Percentiles rank a stretch among this genome's conserved stretches.
Conservation (phyloP, 2,888 invertebrate species). For the Phengaris arion region DNA sequence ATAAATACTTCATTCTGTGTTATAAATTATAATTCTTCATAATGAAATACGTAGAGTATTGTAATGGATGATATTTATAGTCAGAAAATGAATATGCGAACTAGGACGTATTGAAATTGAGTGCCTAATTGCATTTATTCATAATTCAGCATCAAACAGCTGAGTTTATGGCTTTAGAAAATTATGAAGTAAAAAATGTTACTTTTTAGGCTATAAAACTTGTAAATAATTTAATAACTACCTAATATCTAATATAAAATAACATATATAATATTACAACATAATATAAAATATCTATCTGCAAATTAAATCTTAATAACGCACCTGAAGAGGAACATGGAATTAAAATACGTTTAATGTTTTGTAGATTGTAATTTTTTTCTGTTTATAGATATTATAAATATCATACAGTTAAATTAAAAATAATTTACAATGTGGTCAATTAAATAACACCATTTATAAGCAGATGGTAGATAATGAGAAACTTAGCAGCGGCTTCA, state of each 20-base stretch:
- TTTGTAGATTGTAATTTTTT: no score
- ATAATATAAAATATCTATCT: no score
- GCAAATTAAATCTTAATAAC: no score
- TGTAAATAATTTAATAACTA: not conserved
- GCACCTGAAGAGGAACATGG: no score
- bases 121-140: not conserved
- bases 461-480: conserved; percentile 43
- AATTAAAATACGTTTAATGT: no score
- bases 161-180: not conserved
- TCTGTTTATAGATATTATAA: no score
- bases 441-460: conserved; percentile 21
- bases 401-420: not conserved
- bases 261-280: no score
- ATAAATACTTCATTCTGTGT: conserved; percentile 42
- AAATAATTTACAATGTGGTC: not conserved
- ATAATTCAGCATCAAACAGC: conserved; percentile 18
- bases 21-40: conserved; percentile 39
- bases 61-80: conserved; percentile 19
- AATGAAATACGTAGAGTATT: conserved; percentile 21
- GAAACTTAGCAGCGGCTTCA: conserved; percentile 52
- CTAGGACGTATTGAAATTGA: not conserved
- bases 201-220: not conserved
- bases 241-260: no score
- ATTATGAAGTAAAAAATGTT: conserved; percentile 4
- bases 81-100: not conserved